These are phyloP conservation scores for Hippolais icterina DNA, from an alignment of 2,113 vertebrate genomes.

Conservation along the genomic window DNA sequence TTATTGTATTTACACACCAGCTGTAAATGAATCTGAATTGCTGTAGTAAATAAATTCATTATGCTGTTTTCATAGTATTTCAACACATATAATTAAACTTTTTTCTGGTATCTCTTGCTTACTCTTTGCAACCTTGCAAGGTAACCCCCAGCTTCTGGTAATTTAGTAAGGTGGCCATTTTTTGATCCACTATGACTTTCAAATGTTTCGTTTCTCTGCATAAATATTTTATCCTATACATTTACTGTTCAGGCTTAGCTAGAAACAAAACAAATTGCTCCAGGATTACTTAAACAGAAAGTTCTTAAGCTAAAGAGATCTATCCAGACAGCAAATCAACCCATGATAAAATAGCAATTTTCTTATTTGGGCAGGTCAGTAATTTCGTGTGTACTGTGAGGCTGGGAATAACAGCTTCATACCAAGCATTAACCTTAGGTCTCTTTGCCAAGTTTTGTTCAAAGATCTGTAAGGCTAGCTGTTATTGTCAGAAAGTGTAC, in stretches of 20 bases:
- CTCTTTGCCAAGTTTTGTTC: background rate
- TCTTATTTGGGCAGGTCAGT: background rate
- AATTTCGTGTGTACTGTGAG: background rate
- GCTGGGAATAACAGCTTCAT: background rate
- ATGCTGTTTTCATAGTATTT: background rate
- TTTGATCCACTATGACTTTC: background rate
- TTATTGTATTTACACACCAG: background rate
- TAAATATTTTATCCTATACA: background rate
- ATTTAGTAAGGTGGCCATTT: background rate
- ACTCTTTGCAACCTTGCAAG: background rate
- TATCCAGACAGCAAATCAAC: background rate
- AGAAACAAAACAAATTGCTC: background rate
- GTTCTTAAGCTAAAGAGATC: background rate
- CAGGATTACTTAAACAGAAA: constrained; percentile 6
- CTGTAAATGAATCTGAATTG: background rate
- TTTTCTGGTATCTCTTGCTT: background rate
- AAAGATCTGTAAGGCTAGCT: background rate
- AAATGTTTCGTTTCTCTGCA: background rate
- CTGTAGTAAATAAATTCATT: background rate
- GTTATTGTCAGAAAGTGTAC: background rate
- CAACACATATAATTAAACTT: background rate
- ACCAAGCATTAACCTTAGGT: background rate
- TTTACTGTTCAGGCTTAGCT: background rate
- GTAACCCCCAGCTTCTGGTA: background rate
- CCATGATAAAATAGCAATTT: constrained; percentile 8